Conservation (phyloP, 2,113 vertebrate species). For the Galeopterus variegatus region DNA sequence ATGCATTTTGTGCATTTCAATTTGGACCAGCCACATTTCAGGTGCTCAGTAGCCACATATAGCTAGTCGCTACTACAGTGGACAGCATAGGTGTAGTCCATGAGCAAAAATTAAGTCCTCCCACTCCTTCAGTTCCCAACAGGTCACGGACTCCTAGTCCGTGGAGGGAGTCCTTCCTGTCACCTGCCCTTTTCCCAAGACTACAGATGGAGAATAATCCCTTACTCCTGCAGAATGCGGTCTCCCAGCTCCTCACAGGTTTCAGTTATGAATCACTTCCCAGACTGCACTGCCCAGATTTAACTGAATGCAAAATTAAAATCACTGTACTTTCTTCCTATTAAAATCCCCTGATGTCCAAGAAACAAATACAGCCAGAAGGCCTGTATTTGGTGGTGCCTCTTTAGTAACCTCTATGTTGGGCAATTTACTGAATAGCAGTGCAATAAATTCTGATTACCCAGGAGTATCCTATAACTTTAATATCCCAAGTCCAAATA, state of each 20-base stretch:
- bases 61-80: neutral
- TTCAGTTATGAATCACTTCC: neutral
- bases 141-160: neutral
- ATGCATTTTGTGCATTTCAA: neutral
- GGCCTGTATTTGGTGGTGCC: constrained; percentile 49
- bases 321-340: neutral
- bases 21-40: neutral
- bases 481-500: constrained; percentile 84
- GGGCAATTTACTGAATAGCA: constrained; percentile 75
- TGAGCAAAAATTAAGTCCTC: neutral
- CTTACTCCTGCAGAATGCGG: neutral
- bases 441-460: constrained; percentile 84
- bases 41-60: neutral
- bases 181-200: neutral
- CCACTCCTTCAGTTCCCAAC: neutral
- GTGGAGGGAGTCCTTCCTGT: neutral
- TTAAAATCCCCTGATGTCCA: constrained; percentile 40
- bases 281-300: constrained; percentile 16
- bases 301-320: constrained; percentile 64
- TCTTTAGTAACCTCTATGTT: constrained; percentile 72
- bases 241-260: neutral
- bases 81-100: neutral
- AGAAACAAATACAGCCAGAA: constrained; percentile 14
- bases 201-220: neutral
- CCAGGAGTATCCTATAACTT: constrained; percentile 82